Base-by-base conservation (phyloP, 2,797 vertebrate genomes). In the Halcyon smyrnensis region DNA sequence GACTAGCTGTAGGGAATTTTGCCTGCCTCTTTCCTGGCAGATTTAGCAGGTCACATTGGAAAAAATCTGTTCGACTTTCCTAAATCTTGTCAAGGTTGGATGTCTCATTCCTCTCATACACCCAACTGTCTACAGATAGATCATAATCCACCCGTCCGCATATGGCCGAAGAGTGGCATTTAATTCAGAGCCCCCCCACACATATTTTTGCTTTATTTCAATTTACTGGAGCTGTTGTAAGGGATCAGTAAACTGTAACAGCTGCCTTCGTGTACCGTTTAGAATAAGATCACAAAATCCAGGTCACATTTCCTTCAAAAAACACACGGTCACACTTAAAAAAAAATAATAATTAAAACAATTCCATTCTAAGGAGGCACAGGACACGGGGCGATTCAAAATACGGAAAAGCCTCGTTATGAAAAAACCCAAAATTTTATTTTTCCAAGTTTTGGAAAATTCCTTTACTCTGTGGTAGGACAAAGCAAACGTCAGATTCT, bases 401-500 rank as follows among this genome's bases (percentile, higher is more conserved):
- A 89, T 3, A 75, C 2, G 0, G 32, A 45, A 87, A 93, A 87
- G 76, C 6, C 46, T 89, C 39, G 1, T 56, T 53, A 34, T 1
- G 9, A 91, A 80, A 74, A 60, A 60, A 54, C n/a, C 0, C 59
- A 8, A 41, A 17, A 67, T 73, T 74, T 84, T 78, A 59, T 73
- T 95, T 87, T 64, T 64, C 71, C 59, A 62, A 79, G 65, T 89
- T 87, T 36, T 46, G 37, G 79, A 94, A 73, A 83, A 97, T 95
- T 97, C 97, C 96, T 97, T 97, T 86, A 97, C 90, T 97, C 57
- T 91, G 84, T n/a, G n/a, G n/a, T 80, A 97, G 6, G 81, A 97
- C 97, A 97, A 98, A 98, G 97, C 95, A 46, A 97, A 95, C 92
- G 95, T 95, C 97, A 96, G 97, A 96, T 96, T 97, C 97, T 97